Evolutionary conservation across 2,797 vertebrate species (phyloP), one percentile per base, ranked within the genome.

Genomic region (Malacoctenus gilli): DNA sequence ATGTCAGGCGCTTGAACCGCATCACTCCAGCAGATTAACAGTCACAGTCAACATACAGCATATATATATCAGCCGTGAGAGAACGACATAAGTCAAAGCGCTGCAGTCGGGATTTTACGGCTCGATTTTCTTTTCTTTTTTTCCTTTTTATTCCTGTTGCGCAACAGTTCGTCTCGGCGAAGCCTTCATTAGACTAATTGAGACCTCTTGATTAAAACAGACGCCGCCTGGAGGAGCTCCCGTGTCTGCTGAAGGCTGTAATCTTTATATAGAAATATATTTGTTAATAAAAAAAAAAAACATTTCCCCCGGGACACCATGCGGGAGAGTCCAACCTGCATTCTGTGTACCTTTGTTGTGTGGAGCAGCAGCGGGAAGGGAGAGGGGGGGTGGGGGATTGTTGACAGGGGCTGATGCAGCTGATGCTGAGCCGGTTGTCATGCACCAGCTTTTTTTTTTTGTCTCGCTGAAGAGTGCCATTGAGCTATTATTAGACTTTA

Each of bases 131-230:
- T n/a, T 28, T 28, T 28, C 25, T 5, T 55, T 58, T 59, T 36
- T 12, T 34, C 49, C 9, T 31, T 52, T 30, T 0, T 16, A 49
- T n/a, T n/a, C 43, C 42, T 66, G 43, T 58, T 64, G 61, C 20
- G 51, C 25, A 68, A 72, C 60, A 56, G 38, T 68, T 78, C n/a
- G n/a, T n/a, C n/a, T n/a, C n/a, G 7, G 18, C 52, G 30, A 72
- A 70, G 73, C 69, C 36, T 36, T 65, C 69, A 80, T 83, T 68
- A 77, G 56, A 66, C 50, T 82, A 79, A 68, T 74, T 84, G 66
- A 51, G 13, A 59, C 55, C 13, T 68, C 54, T 62, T 67, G 61
- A 80, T 59, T 61, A 59, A 68, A 72, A 56, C 38, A 59, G 44
- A 40, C 71, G n/a, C n/a, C n/a, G n/a, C n/a, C n/a, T n/a, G 55